Base-by-base conservation (phyloP, 1,140 invertebrate genomes). In the Micrasema minimum region DNA sequence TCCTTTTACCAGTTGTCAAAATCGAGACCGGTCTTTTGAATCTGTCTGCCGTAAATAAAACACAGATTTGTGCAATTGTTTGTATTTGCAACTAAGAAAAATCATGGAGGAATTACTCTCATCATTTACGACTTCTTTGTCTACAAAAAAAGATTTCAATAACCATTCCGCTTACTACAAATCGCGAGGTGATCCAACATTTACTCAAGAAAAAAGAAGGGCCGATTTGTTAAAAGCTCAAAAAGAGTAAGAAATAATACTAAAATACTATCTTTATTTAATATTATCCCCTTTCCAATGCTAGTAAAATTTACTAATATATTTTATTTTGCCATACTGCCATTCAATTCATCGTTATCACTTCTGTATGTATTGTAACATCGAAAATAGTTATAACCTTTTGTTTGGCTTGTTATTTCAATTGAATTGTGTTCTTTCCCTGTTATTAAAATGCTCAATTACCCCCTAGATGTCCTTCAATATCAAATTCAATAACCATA, bases 71-170 rank as follows among this genome's bases (percentile, higher is more conserved):
- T 22, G 10, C 2, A 1, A 12, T 14, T 10, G 38, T 20, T 20
- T 41, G n/a, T 20, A 11, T 12, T 59, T 12, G 14, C 20, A 41
- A 41, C 38, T 18, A 20, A 43, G 14, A 20, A 5, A 38, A 22
- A 59, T 59, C 55, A 70, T 70, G 68, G 68, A 70, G 20, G 68
- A 70, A 22, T 46, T 70, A 38, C 48, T 70, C 26, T 38, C 16
- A 9, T 37, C 61, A 11, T 70, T 70, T 62, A 23, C 59, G 10
- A 12, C 23, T 50, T 35, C 46, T 7, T 20, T 62, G 35, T 31
- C 45, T 9, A 51, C 68, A 16, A 51, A 62, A 18, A 51, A 64
- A 12, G 61, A 70, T 64, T 9, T 26, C 3, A 41, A 20, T 20
- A 18, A 43, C 51, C 66, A 61, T 22, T 45, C 53, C 12, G 16